Percentiles rank a stretch among this genome's conserved stretches.
Evolutionary conservation across 1,140 invertebrate species (phyloP).

Genomic region (Zaprionus taronus): DNA sequence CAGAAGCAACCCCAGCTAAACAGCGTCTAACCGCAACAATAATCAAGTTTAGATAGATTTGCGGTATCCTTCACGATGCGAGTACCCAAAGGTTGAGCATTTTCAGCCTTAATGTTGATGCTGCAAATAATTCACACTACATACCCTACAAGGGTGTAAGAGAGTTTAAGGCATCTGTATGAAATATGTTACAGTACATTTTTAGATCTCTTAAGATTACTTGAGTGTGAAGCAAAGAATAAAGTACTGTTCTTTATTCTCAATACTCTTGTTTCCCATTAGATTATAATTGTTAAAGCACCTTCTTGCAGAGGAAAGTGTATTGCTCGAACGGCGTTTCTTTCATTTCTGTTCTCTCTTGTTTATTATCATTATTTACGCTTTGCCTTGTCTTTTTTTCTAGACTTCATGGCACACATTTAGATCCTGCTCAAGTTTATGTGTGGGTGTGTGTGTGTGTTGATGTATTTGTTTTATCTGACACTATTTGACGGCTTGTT

Average conservation of each 20-base stretch:
- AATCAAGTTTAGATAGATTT: constrained; percentile 16
- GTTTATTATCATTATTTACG: constrained; percentile 33
- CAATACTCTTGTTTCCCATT: neutral
- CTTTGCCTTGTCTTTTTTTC: constrained; percentile 23
- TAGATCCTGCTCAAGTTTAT: constrained; percentile 11
- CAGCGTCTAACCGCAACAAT: neutral
- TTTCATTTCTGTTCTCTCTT: neutral
- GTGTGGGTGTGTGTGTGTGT: constrained; percentile 11
- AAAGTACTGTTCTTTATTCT: too few species aligned
- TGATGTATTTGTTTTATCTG: constrained; percentile 53
- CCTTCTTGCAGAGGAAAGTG: neutral
- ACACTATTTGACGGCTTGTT: constrained; percentile 46
- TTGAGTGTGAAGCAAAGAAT: neutral
- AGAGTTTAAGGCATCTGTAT: neutral
- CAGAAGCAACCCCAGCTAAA: neutral
- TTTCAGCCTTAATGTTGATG: constrained; percentile 11
- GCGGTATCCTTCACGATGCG: constrained; percentile 3
- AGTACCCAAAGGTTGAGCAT: neutral
- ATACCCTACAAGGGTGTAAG: neutral
- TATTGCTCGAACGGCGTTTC: neutral
- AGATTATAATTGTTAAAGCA: neutral
- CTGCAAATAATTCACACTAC: neutral
- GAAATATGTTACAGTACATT: neutral
- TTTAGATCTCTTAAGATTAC: neutral
- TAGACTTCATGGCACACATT: constrained; percentile 28